phyloP scores from a whole-genome alignment of 2,797 vertebrate genomes.

The Myotis myotis region DNA sequence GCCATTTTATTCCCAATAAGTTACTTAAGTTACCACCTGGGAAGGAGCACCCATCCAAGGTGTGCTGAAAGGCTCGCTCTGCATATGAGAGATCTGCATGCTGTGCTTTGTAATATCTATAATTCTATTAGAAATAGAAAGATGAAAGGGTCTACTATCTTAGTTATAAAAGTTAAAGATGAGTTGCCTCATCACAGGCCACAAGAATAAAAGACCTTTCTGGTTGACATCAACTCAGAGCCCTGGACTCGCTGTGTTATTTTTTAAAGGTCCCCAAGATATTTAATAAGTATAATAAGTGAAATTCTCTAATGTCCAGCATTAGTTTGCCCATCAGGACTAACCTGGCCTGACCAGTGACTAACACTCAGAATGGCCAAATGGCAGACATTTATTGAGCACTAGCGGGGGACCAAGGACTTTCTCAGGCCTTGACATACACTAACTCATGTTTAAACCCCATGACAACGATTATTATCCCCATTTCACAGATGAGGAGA shows the following conservation, averaged over 20 bases:
- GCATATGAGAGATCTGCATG: fast-evolving
- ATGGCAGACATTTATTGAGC: neutral
- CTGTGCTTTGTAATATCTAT: neutral
- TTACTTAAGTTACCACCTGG: neutral
- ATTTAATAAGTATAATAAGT: neutral
- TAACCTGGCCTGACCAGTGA: neutral
- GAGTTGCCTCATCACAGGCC: neutral
- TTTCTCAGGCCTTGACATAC: neutral
- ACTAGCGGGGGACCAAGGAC: neutral
- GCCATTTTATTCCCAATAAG: neutral
- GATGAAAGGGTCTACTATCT: neutral
- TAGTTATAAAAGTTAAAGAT: neutral
- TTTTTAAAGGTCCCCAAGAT: neutral
- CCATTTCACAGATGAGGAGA: neutral
- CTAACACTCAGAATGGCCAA: neutral
- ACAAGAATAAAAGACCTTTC: neutral
- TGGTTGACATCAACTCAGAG: neutral
- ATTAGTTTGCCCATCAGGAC: neutral
- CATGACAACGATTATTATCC: neutral
- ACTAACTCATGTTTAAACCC: neutral
- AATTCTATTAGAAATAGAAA: neutral
- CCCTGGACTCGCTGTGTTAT: neutral
- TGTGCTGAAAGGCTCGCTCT: neutral
- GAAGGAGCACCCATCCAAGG: neutral
- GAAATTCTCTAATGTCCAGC: neutral